Conservation (phyloP, 2,888 invertebrate species). For the Pristionchus fissidentatus region DNA sequence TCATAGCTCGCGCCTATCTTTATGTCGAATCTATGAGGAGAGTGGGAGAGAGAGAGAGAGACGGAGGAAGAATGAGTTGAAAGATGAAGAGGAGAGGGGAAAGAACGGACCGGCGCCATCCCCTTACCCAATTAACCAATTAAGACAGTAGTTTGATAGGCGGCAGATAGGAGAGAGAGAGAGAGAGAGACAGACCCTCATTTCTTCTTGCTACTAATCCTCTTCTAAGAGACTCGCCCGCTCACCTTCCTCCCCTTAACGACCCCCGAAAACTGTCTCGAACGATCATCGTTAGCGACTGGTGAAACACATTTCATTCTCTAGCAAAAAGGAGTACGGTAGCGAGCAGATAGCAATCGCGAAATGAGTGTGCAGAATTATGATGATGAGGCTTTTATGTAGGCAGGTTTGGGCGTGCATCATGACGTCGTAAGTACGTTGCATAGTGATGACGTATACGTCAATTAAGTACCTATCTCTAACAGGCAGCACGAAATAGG, state of each 20-base stretch:
- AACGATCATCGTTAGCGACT: slow-evolving; percentile 12
- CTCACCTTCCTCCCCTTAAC: not conserved
- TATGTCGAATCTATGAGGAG: slow-evolving; percentile 28
- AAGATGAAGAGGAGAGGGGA: not conserved
- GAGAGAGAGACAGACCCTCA: not conserved
- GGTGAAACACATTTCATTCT: not conserved
- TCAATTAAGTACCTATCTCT: not conserved
- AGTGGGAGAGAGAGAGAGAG: slow-evolving; percentile 22
- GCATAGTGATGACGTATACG: not conserved
- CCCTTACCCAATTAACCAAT: not conserved
- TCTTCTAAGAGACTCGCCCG: not conserved
- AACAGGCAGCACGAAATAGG: no score
- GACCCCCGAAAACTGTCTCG: slow-evolving; percentile 31
- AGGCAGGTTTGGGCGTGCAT: no score
- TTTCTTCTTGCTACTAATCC: not conserved
- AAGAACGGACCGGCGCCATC: slow-evolving; percentile 22
- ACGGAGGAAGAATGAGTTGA: not conserved
- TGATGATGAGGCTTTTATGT: not conserved
- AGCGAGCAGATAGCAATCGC: slow-evolving; percentile 8
- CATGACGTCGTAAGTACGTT: not conserved
- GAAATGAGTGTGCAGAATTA: not conserved
- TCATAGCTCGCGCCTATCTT: slow-evolving; percentile 38
- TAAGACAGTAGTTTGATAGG: not conserved
- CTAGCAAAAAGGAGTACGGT: not conserved
- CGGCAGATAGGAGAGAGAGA: not conserved